Evolutionary conservation across 2,888 invertebrate species (phyloP).

Genomic region (Hoplodrina blanda): DNA sequence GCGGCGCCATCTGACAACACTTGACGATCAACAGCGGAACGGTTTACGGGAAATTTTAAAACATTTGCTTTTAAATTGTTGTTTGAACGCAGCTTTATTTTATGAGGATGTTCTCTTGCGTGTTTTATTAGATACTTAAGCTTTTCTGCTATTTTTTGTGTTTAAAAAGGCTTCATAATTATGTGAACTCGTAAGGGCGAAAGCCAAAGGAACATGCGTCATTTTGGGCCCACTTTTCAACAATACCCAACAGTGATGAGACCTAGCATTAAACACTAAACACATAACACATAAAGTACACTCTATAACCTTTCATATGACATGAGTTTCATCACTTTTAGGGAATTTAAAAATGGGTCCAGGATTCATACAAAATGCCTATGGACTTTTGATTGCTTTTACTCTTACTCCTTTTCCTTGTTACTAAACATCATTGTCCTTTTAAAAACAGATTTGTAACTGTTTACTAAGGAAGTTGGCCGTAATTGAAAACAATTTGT

Average conservation of each 20-base stretch:
- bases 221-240: too few species aligned
- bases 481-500: background rate
- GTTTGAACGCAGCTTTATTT: constrained; percentile 51
- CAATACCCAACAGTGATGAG: too few species aligned
- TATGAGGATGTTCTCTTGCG: constrained; percentile 28
- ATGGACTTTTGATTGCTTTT: constrained; percentile 1
- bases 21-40: constrained; percentile 63
- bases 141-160: constrained; percentile 12
- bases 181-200: too few species aligned
- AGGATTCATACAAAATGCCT: too few species aligned
- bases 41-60: constrained; percentile 56
- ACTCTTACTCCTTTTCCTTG: background rate
- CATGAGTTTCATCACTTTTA: too few species aligned
- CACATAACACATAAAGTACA: too few species aligned
- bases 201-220: background rate
- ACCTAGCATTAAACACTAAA: too few species aligned
- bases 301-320: too few species aligned
- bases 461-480: background rate
- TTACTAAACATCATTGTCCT: background rate
- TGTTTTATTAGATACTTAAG: constrained; percentile 25
- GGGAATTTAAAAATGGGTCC: too few species aligned
- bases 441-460: constrained; percentile 37
- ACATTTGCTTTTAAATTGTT: constrained; percentile 55
- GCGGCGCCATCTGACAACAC: constrained; percentile 62
- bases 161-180: too few species aligned